These are phyloP conservation scores for Vanessa tameamea DNA, from an alignment of 1,140 invertebrate genomes.

Conservation along the genomic window DNA sequence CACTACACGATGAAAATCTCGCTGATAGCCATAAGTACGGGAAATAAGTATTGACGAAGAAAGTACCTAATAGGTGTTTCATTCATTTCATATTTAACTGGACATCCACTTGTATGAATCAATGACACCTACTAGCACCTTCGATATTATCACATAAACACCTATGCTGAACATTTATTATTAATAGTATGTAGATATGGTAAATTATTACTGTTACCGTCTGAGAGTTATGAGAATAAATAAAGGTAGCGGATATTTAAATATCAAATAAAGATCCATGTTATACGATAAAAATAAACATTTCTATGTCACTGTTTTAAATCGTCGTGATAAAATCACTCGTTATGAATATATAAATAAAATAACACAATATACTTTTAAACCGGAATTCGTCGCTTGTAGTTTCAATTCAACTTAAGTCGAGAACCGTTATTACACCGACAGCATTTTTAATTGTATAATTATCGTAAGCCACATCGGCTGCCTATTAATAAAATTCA, in stretches of 20 bases:
- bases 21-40: not conserved
- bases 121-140: no score
- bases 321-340: not conserved
- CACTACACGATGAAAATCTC: not conserved
- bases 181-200: no score
- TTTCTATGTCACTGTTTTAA: slow-evolving; percentile 3
- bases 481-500: slow-evolving; percentile 35
- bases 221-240: no score
- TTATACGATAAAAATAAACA: not conserved
- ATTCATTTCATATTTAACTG: not conserved
- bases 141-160: no score
- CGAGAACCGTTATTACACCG: slow-evolving; percentile 31
- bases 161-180: no score
- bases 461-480: slow-evolving; percentile 37
- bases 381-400: slow-evolving; percentile 27
- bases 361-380: slow-evolving; percentile 7
- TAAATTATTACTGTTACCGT: no score
- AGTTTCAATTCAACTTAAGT: slow-evolving; percentile 28
- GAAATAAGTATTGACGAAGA: not conserved
- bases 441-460: slow-evolving; percentile 39
- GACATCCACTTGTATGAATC: not conserved
- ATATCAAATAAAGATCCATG: not conserved
- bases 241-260: not conserved
- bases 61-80: not conserved
- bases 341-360: slow-evolving; percentile 1